Base-by-base conservation (phyloP, 92 coral and sea anemone species). In the Plumapathes pennacea region DNA sequence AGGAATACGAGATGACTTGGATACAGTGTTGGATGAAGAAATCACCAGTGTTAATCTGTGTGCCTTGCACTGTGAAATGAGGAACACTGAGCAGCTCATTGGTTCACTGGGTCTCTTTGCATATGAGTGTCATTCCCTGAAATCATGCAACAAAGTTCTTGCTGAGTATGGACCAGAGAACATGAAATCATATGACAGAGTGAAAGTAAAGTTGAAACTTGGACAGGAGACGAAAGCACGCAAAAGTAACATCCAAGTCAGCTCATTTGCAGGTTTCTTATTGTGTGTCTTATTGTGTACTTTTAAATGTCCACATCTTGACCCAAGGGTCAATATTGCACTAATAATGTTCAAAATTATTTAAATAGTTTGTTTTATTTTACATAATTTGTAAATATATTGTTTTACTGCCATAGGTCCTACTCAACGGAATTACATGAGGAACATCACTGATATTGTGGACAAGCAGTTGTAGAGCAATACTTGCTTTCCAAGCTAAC, bases 161-260 rank as follows among this genome's bases (percentile, higher is more conserved):
- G 69, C 68, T 1, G 55, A 71, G 32, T 72, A 68, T 49, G 86
- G 86, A 28, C 86, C 86, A 50, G 74, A 72, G 15, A 44, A 64
- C 34, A 80, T 80, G 76, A 80, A 72, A 41, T 25, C 47, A 1
- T 15, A 15, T 15, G 66, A 68, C 24, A 29, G 65, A 45, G 27
- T 54, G 14, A 17, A 22, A 38, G 39, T 67, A 12, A 54, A 41
- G 54, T 12, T 27, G 42, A 67, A 67, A 54, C 36, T 48, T 64
- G 71, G 60, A 3, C 71, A 64, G 48, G 71, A 64, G 24, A 47
- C 18, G 25, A 42, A 33, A 6, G 34, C 34, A 17, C 39, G 21
- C 25, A 32, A 38, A 32, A 27, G 29, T 57, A 62, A 62, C 43
- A 62, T 45, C 14, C 46, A 38, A 37, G 50, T 58, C 1, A 20